These are phyloP conservation scores for Habroteleia sp. DNA, from an alignment of 2,888 invertebrate species.

Conservation along the genomic window DNA sequence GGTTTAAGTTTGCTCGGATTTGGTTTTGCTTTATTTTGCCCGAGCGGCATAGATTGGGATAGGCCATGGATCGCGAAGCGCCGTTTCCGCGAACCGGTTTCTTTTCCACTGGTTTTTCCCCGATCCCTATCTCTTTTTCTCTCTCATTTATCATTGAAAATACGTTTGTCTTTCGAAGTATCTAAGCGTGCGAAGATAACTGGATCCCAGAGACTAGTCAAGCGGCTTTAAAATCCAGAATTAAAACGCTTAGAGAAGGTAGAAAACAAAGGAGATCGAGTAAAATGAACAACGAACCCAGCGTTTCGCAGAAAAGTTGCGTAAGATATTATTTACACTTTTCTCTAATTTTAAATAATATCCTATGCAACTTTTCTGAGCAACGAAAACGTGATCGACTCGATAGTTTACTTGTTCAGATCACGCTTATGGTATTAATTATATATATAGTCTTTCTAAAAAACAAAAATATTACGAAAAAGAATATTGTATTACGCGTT, in stretches of 20 bases:
- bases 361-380: too few species aligned
- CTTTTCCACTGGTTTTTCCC: too few species aligned
- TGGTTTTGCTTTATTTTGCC: conserved; percentile 74
- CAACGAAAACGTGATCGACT: too few species aligned
- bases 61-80: conserved; percentile 70
- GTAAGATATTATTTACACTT: too few species aligned
- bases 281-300: conserved; percentile 16
- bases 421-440: too few species aligned
- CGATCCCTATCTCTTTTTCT: conserved; percentile 11
- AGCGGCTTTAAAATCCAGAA: conserved; percentile 21
- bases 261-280: conserved; percentile 3
- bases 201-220: conserved; percentile 21
- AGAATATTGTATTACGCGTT: too few species aligned
- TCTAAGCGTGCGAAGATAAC: conserved; percentile 52
- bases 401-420: too few species aligned
- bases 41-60: conserved; percentile 73
- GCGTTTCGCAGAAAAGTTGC: too few species aligned
- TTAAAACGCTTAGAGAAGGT: conserved; percentile 37
- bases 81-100: conserved; percentile 14
- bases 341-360: too few species aligned
- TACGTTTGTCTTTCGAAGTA: conserved; percentile 57
- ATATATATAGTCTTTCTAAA: too few species aligned
- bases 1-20: conserved; percentile 75
- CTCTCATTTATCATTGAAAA: conserved; percentile 38
- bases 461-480: too few species aligned